A percentile compares a stretch with the other conserved stretches of the same genome.
Conservation (phyloP, 2,797 vertebrate genomes). For the Chloroceryle amazona region DNA sequence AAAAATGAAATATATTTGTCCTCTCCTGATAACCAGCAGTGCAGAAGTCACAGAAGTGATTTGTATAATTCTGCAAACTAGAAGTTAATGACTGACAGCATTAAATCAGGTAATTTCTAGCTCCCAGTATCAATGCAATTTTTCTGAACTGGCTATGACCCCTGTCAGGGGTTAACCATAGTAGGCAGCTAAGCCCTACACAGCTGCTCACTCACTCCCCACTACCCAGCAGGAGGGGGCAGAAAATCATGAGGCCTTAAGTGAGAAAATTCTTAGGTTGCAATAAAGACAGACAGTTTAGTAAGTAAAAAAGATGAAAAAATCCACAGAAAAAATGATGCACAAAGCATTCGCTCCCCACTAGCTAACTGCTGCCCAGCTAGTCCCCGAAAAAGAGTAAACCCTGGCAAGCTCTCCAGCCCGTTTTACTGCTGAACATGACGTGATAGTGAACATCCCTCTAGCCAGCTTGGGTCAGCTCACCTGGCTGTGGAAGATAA, state of each 20-base stretch:
- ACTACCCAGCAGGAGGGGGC: accelerated
- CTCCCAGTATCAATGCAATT: background rate
- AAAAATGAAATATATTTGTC: slow-evolving; percentile 5
- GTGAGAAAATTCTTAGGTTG: background rate
- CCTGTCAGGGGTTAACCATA: background rate
- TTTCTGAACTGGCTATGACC: background rate
- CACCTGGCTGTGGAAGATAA: background rate
- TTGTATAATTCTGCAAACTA: background rate
- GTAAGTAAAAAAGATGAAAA: background rate
- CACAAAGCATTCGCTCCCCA: background rate
- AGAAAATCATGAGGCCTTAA: background rate
- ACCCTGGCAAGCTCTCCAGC: background rate
- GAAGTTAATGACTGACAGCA: background rate
- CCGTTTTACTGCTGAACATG: background rate
- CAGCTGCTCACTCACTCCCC: background rate
- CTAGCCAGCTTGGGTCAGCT: background rate
- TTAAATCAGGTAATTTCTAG: background rate
- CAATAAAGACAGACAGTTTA: background rate
- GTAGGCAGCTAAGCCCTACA: background rate
- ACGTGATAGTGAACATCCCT: accelerated
- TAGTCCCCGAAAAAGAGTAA: background rate
- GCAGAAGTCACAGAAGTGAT: background rate
- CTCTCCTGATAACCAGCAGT: background rate
- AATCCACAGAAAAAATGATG: background rate
- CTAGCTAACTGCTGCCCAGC: background rate